Conservation (phyloP, 2,797 vertebrate species). For the Sciurus carolinensis region DNA sequence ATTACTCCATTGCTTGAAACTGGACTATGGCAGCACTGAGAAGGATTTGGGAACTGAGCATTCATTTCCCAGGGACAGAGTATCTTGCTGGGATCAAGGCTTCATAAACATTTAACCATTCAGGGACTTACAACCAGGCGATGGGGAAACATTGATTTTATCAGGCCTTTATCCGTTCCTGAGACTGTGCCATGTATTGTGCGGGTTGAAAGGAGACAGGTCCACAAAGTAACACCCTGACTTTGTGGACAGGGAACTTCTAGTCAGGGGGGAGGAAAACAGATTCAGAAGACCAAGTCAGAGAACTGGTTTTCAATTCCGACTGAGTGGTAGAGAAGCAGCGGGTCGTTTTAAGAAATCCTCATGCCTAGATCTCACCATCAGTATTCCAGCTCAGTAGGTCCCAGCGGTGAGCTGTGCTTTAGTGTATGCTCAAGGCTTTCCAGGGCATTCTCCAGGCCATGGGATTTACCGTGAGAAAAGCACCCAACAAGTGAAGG, state of each 20-base stretch:
- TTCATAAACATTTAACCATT: neutral
- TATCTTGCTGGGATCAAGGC: neutral
- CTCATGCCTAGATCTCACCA: neutral
- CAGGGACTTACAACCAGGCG: neutral
- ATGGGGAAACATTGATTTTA: neutral
- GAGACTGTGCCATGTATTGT: neutral
- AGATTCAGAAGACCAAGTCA: neutral
- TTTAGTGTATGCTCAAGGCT: neutral
- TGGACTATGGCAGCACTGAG: neutral
- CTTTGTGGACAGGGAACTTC: neutral
- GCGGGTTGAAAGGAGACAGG: neutral
- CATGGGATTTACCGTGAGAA: neutral
- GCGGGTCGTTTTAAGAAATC: neutral
- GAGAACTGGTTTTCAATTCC: neutral
- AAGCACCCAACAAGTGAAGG: neutral
- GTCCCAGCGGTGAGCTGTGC: too few species aligned
- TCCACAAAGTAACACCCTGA: neutral
- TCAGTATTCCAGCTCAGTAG: neutral
- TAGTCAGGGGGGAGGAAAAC: neutral
- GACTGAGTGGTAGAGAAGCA: neutral
- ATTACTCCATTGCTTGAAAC: neutral
- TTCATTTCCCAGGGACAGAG: neutral
- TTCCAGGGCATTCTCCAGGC: neutral
- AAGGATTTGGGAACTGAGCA: neutral
- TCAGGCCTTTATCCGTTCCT: neutral